Evolutionary conservation across 2,888 invertebrate genomes (phyloP).

Genomic region (Lithophane ornitopus): DNA sequence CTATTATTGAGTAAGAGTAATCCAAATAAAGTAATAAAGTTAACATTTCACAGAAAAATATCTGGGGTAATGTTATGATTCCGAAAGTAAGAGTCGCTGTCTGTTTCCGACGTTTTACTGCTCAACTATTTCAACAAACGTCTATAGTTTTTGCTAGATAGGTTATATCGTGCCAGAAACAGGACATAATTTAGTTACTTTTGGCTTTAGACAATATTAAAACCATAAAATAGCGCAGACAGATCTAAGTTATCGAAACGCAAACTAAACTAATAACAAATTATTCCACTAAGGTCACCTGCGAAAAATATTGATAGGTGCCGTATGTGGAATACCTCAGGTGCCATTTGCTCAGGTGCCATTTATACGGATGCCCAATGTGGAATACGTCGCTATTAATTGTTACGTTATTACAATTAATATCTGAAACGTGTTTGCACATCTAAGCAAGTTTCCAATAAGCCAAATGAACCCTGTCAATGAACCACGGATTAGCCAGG

Average conservation of each 20-base stretch:
- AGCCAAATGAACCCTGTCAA: slow-evolving; percentile 35
- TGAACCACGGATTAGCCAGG: slow-evolving; percentile 4
- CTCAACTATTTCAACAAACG: background rate
- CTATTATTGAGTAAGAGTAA: slow-evolving; percentile 42
- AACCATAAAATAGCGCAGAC: background rate
- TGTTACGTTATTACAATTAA: background rate
- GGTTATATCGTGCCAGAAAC: background rate
- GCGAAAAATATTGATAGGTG: too few species aligned
- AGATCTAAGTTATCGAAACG: background rate
- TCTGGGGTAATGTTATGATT: slow-evolving; percentile 25
- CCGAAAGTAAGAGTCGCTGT: background rate
- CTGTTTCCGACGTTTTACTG: background rate
- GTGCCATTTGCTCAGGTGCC: too few species aligned
- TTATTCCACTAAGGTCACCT: too few species aligned
- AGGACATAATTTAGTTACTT: background rate
- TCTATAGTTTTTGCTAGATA: background rate
- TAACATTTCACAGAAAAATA: slow-evolving; percentile 28
- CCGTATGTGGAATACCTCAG: too few species aligned
- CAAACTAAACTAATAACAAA: background rate
- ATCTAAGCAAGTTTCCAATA: background rate
- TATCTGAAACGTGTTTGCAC: background rate
- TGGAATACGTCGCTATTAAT: too few species aligned
- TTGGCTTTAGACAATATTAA: background rate
- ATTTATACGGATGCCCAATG: too few species aligned
- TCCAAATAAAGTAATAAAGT: slow-evolving; percentile 38